These are phyloP conservation scores for Babyrousa celebensis DNA, from an alignment of 2,797 vertebrate genomes.

Conservation along the genomic window DNA sequence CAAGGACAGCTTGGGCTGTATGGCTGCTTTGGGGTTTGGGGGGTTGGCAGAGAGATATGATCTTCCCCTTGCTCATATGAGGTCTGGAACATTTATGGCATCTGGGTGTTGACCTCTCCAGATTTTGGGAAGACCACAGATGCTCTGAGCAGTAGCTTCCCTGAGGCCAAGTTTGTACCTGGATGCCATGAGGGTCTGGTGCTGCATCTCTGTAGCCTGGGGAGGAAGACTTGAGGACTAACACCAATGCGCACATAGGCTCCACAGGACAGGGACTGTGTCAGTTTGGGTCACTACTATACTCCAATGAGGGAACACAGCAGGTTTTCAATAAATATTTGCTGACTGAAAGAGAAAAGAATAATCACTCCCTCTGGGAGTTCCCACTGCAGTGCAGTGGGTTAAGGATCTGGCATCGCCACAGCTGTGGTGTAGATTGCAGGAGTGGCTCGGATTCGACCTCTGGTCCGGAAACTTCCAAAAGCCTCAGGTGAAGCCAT, in stretches of 20 bases:
- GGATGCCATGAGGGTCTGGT: neutral
- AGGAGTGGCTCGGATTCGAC: no score
- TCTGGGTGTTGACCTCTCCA: neutral
- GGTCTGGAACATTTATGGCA: neutral
- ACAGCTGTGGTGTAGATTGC: no score
- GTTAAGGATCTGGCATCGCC: no score
- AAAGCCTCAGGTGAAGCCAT: no score
- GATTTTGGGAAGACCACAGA: neutral
- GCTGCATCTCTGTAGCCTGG: neutral
- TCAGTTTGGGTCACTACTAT: neutral
- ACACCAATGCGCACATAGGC: neutral
- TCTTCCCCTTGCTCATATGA: neutral
- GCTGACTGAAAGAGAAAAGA: neutral
- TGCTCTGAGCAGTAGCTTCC: neutral
- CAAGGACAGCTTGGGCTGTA: neutral
- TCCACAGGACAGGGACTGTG: neutral
- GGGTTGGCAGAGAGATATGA: neutral
- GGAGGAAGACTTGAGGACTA: neutral
- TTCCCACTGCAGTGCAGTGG: no score
- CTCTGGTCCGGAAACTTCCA: no score
- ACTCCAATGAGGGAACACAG: neutral
- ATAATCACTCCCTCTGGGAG: neutral
- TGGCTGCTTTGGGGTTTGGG: neutral
- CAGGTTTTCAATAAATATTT: constrained; percentile 3
- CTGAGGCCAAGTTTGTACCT: neutral